These are phyloP conservation scores for Zaprionus davidi DNA, from an alignment of 1,140 invertebrate species.

Conservation along the genomic window DNA sequence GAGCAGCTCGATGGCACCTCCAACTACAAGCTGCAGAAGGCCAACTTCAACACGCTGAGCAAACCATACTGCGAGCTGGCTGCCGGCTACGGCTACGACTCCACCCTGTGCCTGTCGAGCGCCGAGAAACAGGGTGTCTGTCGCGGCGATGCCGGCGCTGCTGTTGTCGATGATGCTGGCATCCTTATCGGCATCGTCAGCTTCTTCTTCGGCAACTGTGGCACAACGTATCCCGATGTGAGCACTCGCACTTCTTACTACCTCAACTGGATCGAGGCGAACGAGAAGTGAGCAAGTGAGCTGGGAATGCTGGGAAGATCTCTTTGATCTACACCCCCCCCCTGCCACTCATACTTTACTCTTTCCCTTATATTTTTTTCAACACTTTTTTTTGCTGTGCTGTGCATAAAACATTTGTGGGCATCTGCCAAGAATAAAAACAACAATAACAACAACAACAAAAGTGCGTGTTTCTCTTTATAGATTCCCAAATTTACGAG, in stretches of 20 bases:
- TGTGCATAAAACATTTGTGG: conserved; percentile 48
- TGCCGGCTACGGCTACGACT: conserved; percentile 70
- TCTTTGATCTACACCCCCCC: too few relatives aligned
- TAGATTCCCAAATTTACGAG: neutral
- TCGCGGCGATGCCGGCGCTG: conserved; percentile 67
- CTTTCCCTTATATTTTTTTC: conserved; percentile 35
- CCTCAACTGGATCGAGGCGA: conserved; percentile 56
- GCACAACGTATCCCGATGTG: conserved; percentile 69
- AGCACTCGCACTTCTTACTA: conserved; percentile 57
- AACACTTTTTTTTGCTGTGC: conserved; percentile 47
- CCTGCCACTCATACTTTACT: too few relatives aligned
- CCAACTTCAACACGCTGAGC: conserved; percentile 57
- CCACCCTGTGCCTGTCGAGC: conserved; percentile 57
- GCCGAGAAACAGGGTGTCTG: conserved; percentile 64
- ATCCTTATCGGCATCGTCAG: conserved; percentile 56
- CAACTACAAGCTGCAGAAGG: conserved; percentile 68
- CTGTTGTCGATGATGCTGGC: conserved; percentile 54
- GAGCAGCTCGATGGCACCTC: conserved; percentile 49
- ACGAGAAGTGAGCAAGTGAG: conserved; percentile 4
- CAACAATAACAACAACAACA: neutral
- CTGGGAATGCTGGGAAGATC: neutral
- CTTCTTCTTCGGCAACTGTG: conserved; percentile 72
- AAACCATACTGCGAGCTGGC: conserved; percentile 54
- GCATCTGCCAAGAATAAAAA: neutral
- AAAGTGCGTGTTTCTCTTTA: conserved; percentile 14